Evolutionary conservation across 2,888 invertebrate genomes (phyloP).

Genomic region (Nomada fabriciana): DNA sequence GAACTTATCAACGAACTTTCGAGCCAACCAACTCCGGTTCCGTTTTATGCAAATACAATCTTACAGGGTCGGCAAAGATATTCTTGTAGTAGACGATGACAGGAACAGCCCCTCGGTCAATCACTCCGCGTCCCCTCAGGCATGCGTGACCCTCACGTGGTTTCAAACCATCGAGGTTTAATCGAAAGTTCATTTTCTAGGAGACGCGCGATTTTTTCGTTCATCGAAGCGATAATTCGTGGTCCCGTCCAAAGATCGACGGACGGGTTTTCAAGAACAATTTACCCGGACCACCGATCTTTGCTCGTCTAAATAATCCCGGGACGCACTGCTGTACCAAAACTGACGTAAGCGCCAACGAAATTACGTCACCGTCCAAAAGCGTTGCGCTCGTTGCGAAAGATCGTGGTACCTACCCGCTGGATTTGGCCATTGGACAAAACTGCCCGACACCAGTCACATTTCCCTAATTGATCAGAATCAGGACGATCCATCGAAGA

Average conservation of each 20-base stretch:
- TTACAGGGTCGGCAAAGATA: neutral
- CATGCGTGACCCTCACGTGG: too few relatives aligned
- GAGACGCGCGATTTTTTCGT: neutral
- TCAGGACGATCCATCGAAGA: neutral
- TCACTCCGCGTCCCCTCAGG: too few relatives aligned
- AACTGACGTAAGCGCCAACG: constrained; percentile 28
- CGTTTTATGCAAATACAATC: constrained; percentile 28
- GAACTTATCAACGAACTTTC: constrained; percentile 36
- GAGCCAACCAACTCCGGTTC: neutral
- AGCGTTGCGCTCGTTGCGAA: constrained; percentile 29
- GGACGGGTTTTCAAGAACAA: neutral
- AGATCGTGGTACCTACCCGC: constrained; percentile 2
- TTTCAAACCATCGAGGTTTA: too few relatives aligned
- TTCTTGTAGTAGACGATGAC: too few relatives aligned
- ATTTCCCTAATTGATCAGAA: neutral
- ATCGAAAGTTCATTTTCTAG: neutral
- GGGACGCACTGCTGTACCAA: neutral
- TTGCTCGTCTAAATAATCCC: neutral
- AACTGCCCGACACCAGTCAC: neutral
- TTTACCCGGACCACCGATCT: neutral
- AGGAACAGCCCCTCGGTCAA: too few relatives aligned
- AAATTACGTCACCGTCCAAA: constrained; percentile 42
- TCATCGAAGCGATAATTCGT: neutral
- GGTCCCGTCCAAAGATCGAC: neutral
- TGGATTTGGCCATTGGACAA: constrained; percentile 44